Evolutionary conservation across 2,888 invertebrate genomes (phyloP).

Genomic region (Lithophane ornitopus): DNA sequence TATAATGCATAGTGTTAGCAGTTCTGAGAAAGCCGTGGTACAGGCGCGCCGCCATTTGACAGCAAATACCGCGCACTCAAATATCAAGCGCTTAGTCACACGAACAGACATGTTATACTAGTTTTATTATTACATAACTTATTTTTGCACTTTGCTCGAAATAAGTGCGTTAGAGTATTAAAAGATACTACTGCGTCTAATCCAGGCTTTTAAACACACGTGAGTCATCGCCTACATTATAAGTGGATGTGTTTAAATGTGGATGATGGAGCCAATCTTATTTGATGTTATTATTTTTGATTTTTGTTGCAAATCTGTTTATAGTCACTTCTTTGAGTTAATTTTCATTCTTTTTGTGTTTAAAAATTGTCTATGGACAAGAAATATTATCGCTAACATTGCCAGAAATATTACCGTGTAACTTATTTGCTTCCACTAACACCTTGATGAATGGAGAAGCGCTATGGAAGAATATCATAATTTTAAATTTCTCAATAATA

Average conservation of each 20-base stretch:
- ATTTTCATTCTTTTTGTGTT: slow-evolving; percentile 38
- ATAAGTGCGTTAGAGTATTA: slow-evolving; percentile 65
- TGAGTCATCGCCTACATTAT: slow-evolving; percentile 61
- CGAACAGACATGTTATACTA: slow-evolving; percentile 66
- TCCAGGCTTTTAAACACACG: slow-evolving; percentile 61
- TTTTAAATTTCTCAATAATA: slow-evolving; percentile 51
- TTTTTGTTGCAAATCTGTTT: slow-evolving; percentile 44
- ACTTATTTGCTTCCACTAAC: slow-evolving; percentile 55
- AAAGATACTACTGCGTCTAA: slow-evolving; percentile 65
- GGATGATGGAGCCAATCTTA: slow-evolving; percentile 51
- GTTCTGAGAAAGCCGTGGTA: slow-evolving; percentile 71
- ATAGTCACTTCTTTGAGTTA: slow-evolving; percentile 28
- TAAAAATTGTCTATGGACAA: slow-evolving; percentile 47
- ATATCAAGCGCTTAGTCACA: slow-evolving; percentile 85
- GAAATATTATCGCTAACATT: slow-evolving; percentile 43
- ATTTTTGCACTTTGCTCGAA: slow-evolving; percentile 68
- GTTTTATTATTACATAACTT: slow-evolving; percentile 70
- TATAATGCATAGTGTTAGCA: slow-evolving; percentile 65
- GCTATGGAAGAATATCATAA: slow-evolving; percentile 28
- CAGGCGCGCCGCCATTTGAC: slow-evolving; percentile 76
- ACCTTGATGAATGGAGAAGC: slow-evolving; percentile 53
- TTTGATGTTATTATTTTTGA: slow-evolving; percentile 63
- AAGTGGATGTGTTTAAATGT: slow-evolving; percentile 60
- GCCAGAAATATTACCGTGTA: slow-evolving; percentile 50
- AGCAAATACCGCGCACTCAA: slow-evolving; percentile 77